Evolutionary conservation across 2,797 vertebrate genomes (phyloP), one percentile per base, ranked within the genome.

Genomic region (Pitangus sulphuratus): DNA sequence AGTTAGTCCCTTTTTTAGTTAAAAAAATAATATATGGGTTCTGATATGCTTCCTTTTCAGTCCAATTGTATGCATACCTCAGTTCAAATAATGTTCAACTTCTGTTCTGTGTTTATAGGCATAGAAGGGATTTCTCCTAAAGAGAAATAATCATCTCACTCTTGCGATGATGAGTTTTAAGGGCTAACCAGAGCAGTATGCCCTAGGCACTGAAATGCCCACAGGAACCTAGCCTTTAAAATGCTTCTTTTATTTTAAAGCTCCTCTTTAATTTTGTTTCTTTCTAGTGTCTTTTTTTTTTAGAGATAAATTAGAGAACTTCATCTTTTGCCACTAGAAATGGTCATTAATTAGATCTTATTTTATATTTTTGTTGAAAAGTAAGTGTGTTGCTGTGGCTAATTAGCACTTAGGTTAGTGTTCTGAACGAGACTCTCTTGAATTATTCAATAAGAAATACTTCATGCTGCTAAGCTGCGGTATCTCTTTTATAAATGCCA

Each of bases 391-490:
- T 89, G 80, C 78, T 72, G 51, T 83, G 56, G 42, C 84, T 92
- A 85, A 39, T 96, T 96, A 92, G 72, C 71, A 83, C 61, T 95
- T 76, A 53, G 26, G 75, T 84, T 84, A 68, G 17, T 28, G 47
- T 56, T 89, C 61, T 48, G 76, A 86, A 82, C 60, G 53, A 94
- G 53, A 56, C 19, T 60, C 28, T 82, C 58, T 65, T 77, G 81
- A 97, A 90, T 96, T 90, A 89, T 92, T 96, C 71, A 84, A 2
- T 50, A 89, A 88, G 82, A 82, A 88, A 61, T 77, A 89, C 14
- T 78, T 68, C 69, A 35, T 93, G 79, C 68, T 70, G 51, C 37
- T 75, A 62, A 91, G 69, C 54, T 71, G 28, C 42, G 47, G 42
- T 72, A 57, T 86, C 45, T 93, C 33, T 78, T 65, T 78, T 93